A percentile compares a stretch with the other conserved stretches of the same genome.
Evolutionary conservation across 2,888 invertebrate genomes (phyloP).

Genomic region (Epiperipatus broadwayi): DNA sequence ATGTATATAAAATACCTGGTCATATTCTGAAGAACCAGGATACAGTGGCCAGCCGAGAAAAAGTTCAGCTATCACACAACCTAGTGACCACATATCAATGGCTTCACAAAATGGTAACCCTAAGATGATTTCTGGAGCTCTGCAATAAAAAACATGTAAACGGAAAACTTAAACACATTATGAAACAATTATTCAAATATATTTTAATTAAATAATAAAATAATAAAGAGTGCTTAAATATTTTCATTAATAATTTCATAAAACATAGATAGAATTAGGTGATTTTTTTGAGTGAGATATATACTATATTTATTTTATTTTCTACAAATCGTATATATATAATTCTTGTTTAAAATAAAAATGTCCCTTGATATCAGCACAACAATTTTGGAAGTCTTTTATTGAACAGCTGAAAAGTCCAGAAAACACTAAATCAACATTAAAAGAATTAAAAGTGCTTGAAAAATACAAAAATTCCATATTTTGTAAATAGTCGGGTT

Average conservation of each 20-base stretch:
- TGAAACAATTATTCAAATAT: background rate
- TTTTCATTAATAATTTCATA: background rate
- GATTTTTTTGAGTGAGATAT: background rate
- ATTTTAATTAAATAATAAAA: background rate
- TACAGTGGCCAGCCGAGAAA: conserved; percentile 99
- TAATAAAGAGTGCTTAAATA: too few species aligned
- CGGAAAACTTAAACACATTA: too few species aligned
- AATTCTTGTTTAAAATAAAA: too few species aligned
- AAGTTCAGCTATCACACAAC: conserved; percentile 96
- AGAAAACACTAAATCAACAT: too few species aligned
- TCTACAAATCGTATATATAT: background rate
- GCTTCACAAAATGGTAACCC: conserved; percentile 98
- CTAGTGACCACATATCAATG: conserved; percentile 99
- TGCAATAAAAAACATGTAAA: conserved; percentile 17
- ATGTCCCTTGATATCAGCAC: too few species aligned
- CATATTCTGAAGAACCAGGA: conserved; percentile 97
- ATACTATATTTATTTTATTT: conserved; percentile 11
- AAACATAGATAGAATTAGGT: background rate
- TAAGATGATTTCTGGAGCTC: conserved; percentile 82
- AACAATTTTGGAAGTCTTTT: too few species aligned
- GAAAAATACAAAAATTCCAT: too few species aligned
- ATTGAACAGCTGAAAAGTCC: too few species aligned
- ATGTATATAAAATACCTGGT: conserved; percentile 35
- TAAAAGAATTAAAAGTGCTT: too few species aligned
- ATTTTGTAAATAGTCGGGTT: too few species aligned